Base-by-base conservation (phyloP, 2,888 invertebrate genomes). In the Dusona sp. region DNA sequence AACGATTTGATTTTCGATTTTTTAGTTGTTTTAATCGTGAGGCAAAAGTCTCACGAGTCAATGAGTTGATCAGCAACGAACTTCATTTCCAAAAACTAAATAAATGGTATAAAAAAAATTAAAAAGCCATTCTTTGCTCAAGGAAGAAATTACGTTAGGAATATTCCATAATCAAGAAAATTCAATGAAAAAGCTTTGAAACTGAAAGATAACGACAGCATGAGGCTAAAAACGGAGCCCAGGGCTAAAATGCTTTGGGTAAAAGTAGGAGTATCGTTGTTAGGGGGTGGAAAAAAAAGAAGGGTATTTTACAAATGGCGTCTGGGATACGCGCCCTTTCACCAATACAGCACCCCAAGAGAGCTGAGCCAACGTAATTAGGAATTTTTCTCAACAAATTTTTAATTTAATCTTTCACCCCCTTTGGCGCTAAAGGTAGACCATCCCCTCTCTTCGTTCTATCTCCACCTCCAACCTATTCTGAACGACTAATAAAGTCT, bases 341-440 rank as follows among this genome's bases (percentile, higher is more conserved):
- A 42, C 29, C 68, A 57, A 54, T 4, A 57, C 25, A 61, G 11
- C 38, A 67, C 42, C 68, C 70, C 51, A 67, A 77, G 45, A 67
- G 22, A 51, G 25, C 48, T 16, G 84, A 83, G 87, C 87, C 87
- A 84, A 57, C 83, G 91, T 91, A 91, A 92, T 91, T 91, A 90
- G 85, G 89, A 90, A 90, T 91, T 90, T 91, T 91, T 91, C 89
- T 88, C 89, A 90, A 92, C 91, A 91, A 92, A 91, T 91, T 92
- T 90, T 91, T 90, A 89, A 91, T 92, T 90, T 89, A 87, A 87
- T 84, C 81, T 80, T 68, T 77, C 51, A 75, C 68, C 77, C 79
- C 54, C 54, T 54, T 29, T 13, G 36, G 57, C 54, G 82, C 51
- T 74, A 22, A 64, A 65, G 61, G 70, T 65, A 57, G 22, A 77